These are phyloP conservation scores for Hylaeus anthracinus DNA, from an alignment of 1,140 invertebrate species.

Conservation along the genomic window DNA sequence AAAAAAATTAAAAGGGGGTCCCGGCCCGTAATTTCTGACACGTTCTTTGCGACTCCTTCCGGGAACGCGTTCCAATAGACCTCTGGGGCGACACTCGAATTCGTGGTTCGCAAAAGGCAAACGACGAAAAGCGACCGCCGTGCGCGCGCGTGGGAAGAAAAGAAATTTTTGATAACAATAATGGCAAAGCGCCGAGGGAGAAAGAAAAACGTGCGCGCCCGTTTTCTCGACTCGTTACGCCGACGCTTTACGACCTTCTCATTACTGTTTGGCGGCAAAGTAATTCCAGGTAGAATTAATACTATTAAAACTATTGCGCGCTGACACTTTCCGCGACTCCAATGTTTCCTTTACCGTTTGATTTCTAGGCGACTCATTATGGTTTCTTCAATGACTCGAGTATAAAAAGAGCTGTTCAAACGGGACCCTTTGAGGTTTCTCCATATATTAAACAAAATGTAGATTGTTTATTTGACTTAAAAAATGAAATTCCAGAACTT, in stretches of 20 bases:
- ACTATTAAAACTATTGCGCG: conserved; percentile 37
- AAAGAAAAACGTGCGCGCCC: neutral
- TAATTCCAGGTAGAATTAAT: conserved; percentile 33
- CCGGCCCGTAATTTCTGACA: conserved; percentile 36
- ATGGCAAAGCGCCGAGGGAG: neutral
- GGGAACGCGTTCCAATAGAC: conserved; percentile 38
- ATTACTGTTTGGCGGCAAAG: conserved; percentile 33
- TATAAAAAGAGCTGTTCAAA: neutral
- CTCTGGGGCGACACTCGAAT: neutral
- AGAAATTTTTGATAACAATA: conserved; percentile 26
- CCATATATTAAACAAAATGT: neutral
- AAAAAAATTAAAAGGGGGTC: neutral
- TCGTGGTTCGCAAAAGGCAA: conserved; percentile 8
- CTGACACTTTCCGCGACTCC: conserved; percentile 2
- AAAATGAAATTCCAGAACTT: too few species aligned
- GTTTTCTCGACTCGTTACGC: conserved; percentile 30
- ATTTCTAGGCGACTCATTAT: conserved; percentile 26
- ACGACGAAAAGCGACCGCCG: conserved; percentile 14
- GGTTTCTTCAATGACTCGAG: neutral
- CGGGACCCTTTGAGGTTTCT: too few species aligned
- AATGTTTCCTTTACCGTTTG: neutral
- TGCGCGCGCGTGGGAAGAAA: neutral
- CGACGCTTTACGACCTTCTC: conserved; percentile 21
- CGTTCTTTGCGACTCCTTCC: conserved; percentile 43
- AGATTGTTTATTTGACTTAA: too few species aligned